phyloP scores from a whole-genome alignment of 2,888 invertebrate species.

The Trypoxylon attenuatum region DNA sequence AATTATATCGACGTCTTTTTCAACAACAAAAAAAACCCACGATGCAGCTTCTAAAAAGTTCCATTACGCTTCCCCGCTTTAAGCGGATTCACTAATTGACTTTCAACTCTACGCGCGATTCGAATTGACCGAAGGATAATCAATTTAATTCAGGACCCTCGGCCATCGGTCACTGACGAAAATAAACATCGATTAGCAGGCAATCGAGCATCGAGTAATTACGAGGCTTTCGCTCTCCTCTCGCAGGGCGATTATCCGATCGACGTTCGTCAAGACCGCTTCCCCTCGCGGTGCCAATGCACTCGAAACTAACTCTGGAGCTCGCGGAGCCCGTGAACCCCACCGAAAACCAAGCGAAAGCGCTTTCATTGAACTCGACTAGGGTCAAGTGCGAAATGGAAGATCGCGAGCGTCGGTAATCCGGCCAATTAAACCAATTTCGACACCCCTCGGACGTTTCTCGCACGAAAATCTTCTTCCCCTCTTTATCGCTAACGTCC shows the following conservation, averaged over 20 bases:
- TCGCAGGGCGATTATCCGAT: not conserved
- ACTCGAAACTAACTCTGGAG: not conserved
- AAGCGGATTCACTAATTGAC: too few relatives aligned
- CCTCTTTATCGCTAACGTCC: too few relatives aligned
- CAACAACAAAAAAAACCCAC: too few relatives aligned
- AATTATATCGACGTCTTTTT: too few relatives aligned
- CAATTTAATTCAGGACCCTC: not conserved
- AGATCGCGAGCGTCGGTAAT: conserved; percentile 43
- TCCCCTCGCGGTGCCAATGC: not conserved
- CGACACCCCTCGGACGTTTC: conserved; percentile 39
- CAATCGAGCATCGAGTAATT: conserved; percentile 1
- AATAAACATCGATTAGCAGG: conserved; percentile 10
- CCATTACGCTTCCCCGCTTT: too few relatives aligned
- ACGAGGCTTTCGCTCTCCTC: not conserved
- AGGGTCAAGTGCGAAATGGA: conserved; percentile 40
- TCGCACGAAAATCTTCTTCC: conserved; percentile 16
- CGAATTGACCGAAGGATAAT: too few relatives aligned
- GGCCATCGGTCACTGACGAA: not conserved
- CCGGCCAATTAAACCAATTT: conserved; percentile 61
- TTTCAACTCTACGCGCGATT: too few relatives aligned
- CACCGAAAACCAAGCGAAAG: conserved; percentile 44
- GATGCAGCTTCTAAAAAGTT: too few relatives aligned
- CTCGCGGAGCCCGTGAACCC: conserved; percentile 2
- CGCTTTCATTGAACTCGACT: conserved; percentile 44
- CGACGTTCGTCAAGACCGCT: conserved; percentile 1